Base-by-base conservation (phyloP, 2,113 vertebrate species). In the Siphamia tubifer region DNA sequence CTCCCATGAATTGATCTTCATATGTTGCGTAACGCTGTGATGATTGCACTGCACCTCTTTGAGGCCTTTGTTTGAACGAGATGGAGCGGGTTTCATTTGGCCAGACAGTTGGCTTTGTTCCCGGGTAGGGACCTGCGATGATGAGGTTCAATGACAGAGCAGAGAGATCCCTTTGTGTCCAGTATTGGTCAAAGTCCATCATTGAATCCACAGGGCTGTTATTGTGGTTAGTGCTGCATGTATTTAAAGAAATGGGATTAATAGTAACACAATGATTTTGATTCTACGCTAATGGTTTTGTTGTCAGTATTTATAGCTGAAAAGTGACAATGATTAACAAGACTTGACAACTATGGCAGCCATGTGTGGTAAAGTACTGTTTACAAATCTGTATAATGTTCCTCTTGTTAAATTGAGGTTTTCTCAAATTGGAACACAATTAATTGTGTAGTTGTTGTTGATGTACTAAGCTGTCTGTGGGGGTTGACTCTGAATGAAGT, bases 21-120 rank as follows among this genome's bases (percentile, higher is more conserved):
- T 69, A 31, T 17, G 74, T 90, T 87, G 68, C 44, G 40, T 85
- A 90, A 90, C 74, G 74, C 77, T 67, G 73, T 63, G 83, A 70
- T 77, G 75, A 84, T 69, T 70, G 71, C 43, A 2, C 75, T 34
- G 74, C 83, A 58, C 61, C 69, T 84, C 83, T 83, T 87, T 86
- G 85, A 86, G 84, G 53, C 27, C 80, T 87, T 87, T 89, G 84
- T 86, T 76, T 67, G 76, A 70, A 66, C 48, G 65, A 85, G 84
- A 85, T 61, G 80, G 83, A 71, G 84, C 68, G 76, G 43, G 52
- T 82, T 75, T 85, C 76, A 89, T 90, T 82, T 47, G 75, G 75
- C 70, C 43, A 39, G 88, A 81, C 81, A 72, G 77, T 79, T 88
- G 84, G 87, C 87, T 74, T 77, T 67, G 83, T 87, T 89, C 88